Conservation (phyloP, 2,797 vertebrate genomes). For the Catamblyrhynchus diadema region DNA sequence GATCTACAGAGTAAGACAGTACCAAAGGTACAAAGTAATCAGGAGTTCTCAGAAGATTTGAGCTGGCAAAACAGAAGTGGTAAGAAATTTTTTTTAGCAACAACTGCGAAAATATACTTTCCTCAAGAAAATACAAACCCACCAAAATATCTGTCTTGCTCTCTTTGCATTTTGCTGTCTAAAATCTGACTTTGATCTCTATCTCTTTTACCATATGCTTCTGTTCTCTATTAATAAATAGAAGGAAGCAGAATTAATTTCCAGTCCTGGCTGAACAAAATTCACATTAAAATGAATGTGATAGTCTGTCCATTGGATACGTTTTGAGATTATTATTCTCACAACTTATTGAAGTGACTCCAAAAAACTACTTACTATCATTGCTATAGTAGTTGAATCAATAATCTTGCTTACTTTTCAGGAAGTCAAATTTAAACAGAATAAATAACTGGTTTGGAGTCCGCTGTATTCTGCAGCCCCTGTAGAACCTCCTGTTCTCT, state of each 20-base stretch:
- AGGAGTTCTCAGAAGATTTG: not conserved
- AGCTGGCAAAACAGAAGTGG: not conserved
- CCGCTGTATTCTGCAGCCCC: not conserved
- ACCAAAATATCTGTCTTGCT: not conserved
- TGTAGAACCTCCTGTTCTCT: not conserved
- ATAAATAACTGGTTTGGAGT: constrained; percentile 27
- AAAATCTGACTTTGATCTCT: not conserved
- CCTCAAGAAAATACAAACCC: not conserved
- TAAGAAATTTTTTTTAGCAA: not conserved
- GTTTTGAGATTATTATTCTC: not conserved
- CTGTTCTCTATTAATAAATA: not conserved
- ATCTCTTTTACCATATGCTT: not conserved
- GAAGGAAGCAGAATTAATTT: not conserved
- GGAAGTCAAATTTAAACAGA: constrained; percentile 14
- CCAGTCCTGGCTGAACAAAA: not conserved
- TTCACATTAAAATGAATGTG: not conserved
- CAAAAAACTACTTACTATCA: not conserved
- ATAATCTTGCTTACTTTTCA: constrained; percentile 10
- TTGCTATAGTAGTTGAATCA: not conserved
- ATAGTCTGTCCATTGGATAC: not conserved
- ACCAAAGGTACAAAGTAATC: not conserved
- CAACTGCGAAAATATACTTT: not conserved
- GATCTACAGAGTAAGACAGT: not conserved
- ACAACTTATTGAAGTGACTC: not conserved
- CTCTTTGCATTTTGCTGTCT: not conserved